These are phyloP conservation scores for Plebejus melissa DNA, from an alignment of 2,888 invertebrate genomes.

Conservation along the genomic window DNA sequence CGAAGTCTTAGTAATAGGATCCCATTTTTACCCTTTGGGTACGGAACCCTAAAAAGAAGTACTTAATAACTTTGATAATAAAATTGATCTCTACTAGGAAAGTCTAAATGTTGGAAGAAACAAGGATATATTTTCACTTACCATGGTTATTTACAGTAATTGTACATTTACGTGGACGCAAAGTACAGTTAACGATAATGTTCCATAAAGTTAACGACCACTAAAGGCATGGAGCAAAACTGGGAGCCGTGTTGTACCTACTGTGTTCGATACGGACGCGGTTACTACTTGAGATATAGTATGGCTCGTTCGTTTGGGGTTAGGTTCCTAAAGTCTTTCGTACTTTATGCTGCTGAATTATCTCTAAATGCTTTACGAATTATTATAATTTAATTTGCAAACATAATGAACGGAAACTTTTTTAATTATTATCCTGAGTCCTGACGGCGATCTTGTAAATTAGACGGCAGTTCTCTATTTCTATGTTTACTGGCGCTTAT, in stretches of 20 bases:
- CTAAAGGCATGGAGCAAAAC: conserved; percentile 4
- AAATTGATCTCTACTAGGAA: not conserved
- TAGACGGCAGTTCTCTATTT: too few relatives aligned
- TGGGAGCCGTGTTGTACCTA: not conserved
- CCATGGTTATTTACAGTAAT: not conserved
- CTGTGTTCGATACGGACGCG: not conserved
- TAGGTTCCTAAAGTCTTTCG: not conserved
- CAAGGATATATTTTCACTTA: not conserved
- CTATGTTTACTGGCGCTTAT: not conserved
- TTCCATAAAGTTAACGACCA: not conserved
- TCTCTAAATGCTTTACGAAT: not conserved
- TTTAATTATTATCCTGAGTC: too few relatives aligned
- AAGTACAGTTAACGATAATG: not conserved
- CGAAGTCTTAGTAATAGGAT: too few relatives aligned
- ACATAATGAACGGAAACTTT: too few relatives aligned
- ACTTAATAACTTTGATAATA: too few relatives aligned
- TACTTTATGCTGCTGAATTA: not conserved
- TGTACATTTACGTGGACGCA: not conserved
- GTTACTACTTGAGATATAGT: not conserved
- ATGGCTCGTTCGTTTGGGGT: not conserved
- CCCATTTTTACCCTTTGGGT: too few relatives aligned
- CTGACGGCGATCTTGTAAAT: not conserved
- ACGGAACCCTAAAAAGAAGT: too few relatives aligned
- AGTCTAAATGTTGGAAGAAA: not conserved
- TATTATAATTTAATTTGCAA: too few relatives aligned